Percentiles rank a stretch among this genome's conserved stretches.
Conservation (phyloP, 2,797 vertebrate genomes). For the Steatocranus sp. region DNA sequence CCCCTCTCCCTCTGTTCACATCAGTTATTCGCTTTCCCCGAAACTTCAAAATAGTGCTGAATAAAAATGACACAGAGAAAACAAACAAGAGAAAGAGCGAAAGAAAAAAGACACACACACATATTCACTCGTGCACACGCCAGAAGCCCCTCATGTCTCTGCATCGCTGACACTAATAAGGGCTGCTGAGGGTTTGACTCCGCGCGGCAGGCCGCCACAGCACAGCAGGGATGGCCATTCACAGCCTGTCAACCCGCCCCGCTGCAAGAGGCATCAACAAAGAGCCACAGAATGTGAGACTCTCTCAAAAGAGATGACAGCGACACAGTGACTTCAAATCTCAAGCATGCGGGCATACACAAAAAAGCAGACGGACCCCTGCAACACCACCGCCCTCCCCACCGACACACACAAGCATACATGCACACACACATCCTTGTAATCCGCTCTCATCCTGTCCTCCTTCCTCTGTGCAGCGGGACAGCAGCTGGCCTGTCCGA, state of each 20-base stretch:
- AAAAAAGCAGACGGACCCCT: constrained; percentile 30
- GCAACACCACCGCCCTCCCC: background rate
- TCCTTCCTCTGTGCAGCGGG: constrained; percentile 25
- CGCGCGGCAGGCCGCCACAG: constrained; percentile 56
- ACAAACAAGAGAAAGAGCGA: background rate
- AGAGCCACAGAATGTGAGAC: constrained; percentile 56
- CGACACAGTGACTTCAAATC: constrained; percentile 64
- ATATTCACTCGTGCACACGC: background rate
- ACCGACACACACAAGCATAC: background rate
- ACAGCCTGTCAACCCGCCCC: constrained; percentile 65
- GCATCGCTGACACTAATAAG: constrained; percentile 73
- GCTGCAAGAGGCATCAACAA: constrained; percentile 56
- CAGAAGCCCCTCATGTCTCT: constrained; percentile 42
- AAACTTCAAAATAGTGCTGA: constrained; percentile 3
- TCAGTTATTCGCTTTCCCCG: constrained; percentile 12
- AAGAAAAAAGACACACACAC: background rate
- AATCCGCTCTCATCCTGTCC: constrained; percentile 21
- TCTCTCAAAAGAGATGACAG: constrained; percentile 61
- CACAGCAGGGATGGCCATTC: constrained; percentile 72
- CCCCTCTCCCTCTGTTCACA: constrained; percentile 8
- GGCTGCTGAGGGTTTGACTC: constrained; percentile 67
- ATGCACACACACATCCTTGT: constrained; percentile 27
- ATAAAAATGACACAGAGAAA: constrained; percentile 8
- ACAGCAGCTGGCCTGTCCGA: constrained; percentile 60
- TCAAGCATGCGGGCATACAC: constrained; percentile 51